Evolutionary conservation across 1,140 invertebrate genomes (phyloP).

Genomic region (Wasmannia auropunctata): DNA sequence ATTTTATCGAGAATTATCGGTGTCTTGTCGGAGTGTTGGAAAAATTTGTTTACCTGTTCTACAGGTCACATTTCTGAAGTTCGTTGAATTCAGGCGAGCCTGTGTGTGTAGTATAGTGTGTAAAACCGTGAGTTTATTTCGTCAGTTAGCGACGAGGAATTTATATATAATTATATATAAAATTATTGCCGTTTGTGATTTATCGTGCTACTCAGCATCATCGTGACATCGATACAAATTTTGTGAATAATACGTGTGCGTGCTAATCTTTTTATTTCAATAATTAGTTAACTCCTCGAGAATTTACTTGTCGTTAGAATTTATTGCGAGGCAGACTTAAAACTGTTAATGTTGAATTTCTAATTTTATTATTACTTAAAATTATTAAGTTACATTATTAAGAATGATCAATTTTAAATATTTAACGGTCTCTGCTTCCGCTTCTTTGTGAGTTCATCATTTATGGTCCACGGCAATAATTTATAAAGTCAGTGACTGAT

Average conservation of each 20-base stretch:
- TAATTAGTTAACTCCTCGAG: neutral
- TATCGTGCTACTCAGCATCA: neutral
- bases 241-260: neutral
- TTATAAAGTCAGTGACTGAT: neutral
- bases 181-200: neutral
- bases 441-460: neutral
- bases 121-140: constrained; percentile 2
- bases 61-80: neutral
- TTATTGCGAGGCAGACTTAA: neutral
- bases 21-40: neutral
- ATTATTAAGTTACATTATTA: neutral
- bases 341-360: neutral
- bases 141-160: neutral
- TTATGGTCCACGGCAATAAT: neutral
- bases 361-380: neutral
- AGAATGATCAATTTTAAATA: neutral
- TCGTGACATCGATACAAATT: neutral
- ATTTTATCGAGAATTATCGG: neutral
- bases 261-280: neutral
- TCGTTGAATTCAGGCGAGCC: neutral
- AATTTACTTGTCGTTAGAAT: neutral
- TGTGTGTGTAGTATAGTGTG: neutral
- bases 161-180: neutral
- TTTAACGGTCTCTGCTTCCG: neutral
- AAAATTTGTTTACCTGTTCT: neutral